A percentile compares a stretch with the other conserved stretches of the same genome.
Conservation (phyloP, 2,888 invertebrate species). For the Micoletzkya japonica region DNA sequence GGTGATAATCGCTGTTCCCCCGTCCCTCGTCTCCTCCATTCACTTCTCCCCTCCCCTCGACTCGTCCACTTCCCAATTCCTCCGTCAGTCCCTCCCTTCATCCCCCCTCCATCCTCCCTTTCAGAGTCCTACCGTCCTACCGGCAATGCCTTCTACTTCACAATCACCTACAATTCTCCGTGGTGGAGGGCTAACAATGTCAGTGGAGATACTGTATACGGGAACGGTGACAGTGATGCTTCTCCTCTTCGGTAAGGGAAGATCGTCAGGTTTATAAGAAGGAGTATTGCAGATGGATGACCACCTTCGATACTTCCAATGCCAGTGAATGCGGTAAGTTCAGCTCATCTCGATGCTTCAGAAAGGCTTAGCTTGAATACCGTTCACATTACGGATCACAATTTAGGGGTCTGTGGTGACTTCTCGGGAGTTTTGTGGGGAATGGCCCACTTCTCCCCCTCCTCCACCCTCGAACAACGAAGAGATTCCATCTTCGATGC, state of each 20-base stretch:
- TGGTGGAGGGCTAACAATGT: conserved; percentile 45
- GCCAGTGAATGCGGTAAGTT: conserved; percentile 39
- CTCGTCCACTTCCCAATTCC: background rate
- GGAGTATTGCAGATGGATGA: conserved; percentile 43
- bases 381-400: background rate
- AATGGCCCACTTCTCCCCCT: conserved; percentile 44
- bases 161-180: conserved; percentile 45
- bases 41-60: conserved; percentile 38
- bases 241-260: too few species aligned
- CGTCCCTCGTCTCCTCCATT: conserved; percentile 38
- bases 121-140: conserved; percentile 45
- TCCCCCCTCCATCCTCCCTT: conserved; percentile 3
- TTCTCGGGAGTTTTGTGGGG: conserved; percentile 45
- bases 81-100: conserved; percentile 9
- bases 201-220: conserved; percentile 37
- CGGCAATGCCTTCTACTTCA: conserved; percentile 51
- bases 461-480: background rate
- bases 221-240: too few species aligned
- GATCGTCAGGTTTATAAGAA: too few species aligned
- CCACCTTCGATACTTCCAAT: conserved; percentile 46
- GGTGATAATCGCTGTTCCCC: conserved; percentile 47
- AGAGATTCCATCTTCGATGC: conserved; percentile 3
- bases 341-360: background rate
- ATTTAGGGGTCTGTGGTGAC: conserved; percentile 2
- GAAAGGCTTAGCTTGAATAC: background rate